Evolutionary conservation across 2,888 invertebrate genomes (phyloP).

Genomic region (Blastobasis adustella): DNA sequence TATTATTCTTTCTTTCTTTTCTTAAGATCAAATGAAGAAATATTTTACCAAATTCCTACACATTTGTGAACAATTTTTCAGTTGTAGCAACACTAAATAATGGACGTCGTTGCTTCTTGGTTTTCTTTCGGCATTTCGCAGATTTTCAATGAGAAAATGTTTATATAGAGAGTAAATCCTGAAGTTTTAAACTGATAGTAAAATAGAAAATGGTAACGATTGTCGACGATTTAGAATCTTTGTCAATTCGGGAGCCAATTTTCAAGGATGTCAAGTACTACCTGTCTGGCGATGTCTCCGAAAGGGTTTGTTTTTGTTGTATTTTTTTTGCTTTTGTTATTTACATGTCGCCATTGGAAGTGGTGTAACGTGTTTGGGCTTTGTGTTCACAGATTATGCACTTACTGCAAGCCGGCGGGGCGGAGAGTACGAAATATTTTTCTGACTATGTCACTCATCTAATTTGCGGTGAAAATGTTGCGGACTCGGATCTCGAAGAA

Average conservation of each 20-base stretch:
- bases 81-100: constrained; percentile 40
- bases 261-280: constrained; percentile 91
- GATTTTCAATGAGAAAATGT: constrained; percentile 43
- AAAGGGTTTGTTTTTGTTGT: constrained; percentile 76
- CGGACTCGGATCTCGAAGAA: constrained; percentile 90
- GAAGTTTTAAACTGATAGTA: constrained; percentile 20
- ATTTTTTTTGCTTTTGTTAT: constrained; percentile 41
- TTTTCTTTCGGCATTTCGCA: constrained; percentile 45
- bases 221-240: constrained; percentile 69
- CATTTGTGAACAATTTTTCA: not conserved
- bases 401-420: constrained; percentile 89
- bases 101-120: constrained; percentile 48
- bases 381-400: constrained; percentile 78
- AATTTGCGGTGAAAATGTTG: constrained; percentile 89
- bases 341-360: constrained; percentile 30
- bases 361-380: constrained; percentile 24
- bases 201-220: constrained; percentile 71
- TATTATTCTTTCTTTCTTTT: too few relatives aligned
- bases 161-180: constrained; percentile 36
- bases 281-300: constrained; percentile 85
- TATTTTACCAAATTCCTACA: too few relatives aligned
- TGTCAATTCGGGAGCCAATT: constrained; percentile 75
- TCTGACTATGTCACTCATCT: constrained; percentile 95
- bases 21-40: too few relatives aligned
- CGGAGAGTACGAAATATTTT: constrained; percentile 89